Evolutionary conservation across 2,113 vertebrate species (phyloP).

Genomic region (Sardina pilchardus): DNA sequence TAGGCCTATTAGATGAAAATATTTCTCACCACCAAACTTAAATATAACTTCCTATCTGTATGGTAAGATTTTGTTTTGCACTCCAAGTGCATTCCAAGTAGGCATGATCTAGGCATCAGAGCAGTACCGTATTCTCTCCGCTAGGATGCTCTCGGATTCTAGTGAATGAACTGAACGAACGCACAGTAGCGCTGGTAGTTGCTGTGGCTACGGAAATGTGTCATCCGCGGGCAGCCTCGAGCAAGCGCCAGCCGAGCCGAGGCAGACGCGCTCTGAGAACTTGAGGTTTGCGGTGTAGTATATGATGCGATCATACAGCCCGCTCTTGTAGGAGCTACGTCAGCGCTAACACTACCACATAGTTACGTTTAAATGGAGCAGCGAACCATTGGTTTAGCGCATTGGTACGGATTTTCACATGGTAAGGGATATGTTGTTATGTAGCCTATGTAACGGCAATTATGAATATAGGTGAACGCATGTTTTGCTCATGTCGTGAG

Average conservation of each 20-base stretch:
- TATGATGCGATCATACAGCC: not conserved
- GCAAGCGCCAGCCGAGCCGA: conserved; percentile 4
- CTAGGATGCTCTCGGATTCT: conserved; percentile 4
- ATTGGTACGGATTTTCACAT: not conserved
- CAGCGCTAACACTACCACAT: not conserved
- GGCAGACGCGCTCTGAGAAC: conserved; percentile 8
- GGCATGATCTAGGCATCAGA: not conserved
- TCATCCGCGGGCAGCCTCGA: conserved; percentile 5
- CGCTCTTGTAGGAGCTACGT: not conserved
- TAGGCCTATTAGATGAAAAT: no score
- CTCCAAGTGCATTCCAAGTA: no score
- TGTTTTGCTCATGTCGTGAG: not conserved
- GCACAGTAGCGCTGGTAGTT: not conserved
- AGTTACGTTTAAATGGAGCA: not conserved
- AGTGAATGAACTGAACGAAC: not conserved
- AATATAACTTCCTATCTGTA: no score
- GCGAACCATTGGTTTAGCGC: not conserved
- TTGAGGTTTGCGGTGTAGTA: conserved; percentile 5
- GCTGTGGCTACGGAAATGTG: conserved; percentile 13
- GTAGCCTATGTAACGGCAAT: not conserved
- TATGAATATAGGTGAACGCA: not conserved
- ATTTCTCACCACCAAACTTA: no score
- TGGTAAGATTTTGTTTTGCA: no score
- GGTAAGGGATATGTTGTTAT: not conserved
- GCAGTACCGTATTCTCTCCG: not conserved